Percentiles rank a stretch among this genome's conserved stretches.
These are phyloP conservation scores for Hippopotamus amphibius DNA, from an alignment of 2,113 vertebrate genomes.

Conservation along the genomic window DNA sequence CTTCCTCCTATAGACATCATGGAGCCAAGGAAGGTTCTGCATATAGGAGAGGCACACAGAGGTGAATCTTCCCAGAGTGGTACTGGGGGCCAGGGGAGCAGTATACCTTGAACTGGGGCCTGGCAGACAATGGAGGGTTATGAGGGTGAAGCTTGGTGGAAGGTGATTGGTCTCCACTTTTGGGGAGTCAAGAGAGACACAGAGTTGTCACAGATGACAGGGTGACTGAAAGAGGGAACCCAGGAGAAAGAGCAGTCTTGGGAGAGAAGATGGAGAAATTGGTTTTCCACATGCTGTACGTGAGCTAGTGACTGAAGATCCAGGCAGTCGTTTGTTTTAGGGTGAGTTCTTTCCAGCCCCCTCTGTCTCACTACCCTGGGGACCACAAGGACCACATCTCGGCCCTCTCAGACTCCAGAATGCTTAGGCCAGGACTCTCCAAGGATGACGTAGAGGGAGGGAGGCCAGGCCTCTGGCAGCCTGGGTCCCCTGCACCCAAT, in stretches of 20 bases:
- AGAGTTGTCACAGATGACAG: neutral
- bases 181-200: neutral
- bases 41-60: neutral
- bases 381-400: neutral
- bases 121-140: neutral
- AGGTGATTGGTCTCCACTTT: neutral
- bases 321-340: neutral
- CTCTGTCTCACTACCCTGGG: neutral
- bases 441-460: neutral
- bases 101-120: neutral
- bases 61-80: neutral
- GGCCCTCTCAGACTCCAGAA: neutral
- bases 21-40: neutral
- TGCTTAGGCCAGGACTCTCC: neutral
- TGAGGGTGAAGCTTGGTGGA: neutral
- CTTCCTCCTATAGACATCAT: constrained; percentile 1
- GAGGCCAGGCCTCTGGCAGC: neutral
- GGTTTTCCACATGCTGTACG: neutral
- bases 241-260: neutral
- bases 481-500: too few relatives aligned
- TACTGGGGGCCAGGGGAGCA: too few relatives aligned
- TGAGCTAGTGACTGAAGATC: neutral
- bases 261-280: neutral
- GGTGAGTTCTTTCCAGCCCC: neutral
- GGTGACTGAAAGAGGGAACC: neutral